Evolutionary conservation across 2,888 invertebrate species (phyloP), one percentile per base, ranked within the genome.

Genomic region (Dasypolia templi): DNA sequence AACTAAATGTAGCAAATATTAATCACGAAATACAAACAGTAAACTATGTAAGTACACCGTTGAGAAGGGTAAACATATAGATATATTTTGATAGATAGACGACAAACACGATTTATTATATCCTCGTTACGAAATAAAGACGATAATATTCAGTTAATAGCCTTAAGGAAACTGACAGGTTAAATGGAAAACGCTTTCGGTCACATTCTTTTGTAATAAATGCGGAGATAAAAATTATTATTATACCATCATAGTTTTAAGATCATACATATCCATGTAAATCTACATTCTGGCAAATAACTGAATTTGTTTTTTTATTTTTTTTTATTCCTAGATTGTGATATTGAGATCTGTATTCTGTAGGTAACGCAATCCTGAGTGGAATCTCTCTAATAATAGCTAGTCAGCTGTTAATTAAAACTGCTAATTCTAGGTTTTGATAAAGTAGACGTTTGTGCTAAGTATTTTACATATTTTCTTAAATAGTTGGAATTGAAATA

Each of bases 1-100:
- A 77, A 80, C 74, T 80, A 75, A 80, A 83, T 75, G 71, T 80
- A 71, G 77, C 75, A 73, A 80, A 86, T 86, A 84, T 84, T 86
- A 86, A 85, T 84, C 86, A 83, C 42, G 63, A 65, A 85, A 83
- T 75, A 83, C 77, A 83, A 85, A 84, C 80, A 80, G 63, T 58
- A 59, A 82, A 74, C 83, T 75, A 71, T 67, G 65, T 75, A 71
- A 64, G 65, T 74, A 67, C 59, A 44, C 51, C 39, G 72, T 63
- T 78, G 78, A 86, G 74, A 78, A 75, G 85, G 82, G 82, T 84
- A 84, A 78, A 77, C 83, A 66, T 74, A n/a, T 51, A 79, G 75
- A 79, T 83, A 76, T 82, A 82, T 75, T 84, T 69, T 84, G 83
- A 84, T 73, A 77, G 84, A 84, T 81, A 79, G 86, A 73, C 58